Conservation (phyloP, 2,113 vertebrate genomes). For the Xenopus borealis region DNA sequence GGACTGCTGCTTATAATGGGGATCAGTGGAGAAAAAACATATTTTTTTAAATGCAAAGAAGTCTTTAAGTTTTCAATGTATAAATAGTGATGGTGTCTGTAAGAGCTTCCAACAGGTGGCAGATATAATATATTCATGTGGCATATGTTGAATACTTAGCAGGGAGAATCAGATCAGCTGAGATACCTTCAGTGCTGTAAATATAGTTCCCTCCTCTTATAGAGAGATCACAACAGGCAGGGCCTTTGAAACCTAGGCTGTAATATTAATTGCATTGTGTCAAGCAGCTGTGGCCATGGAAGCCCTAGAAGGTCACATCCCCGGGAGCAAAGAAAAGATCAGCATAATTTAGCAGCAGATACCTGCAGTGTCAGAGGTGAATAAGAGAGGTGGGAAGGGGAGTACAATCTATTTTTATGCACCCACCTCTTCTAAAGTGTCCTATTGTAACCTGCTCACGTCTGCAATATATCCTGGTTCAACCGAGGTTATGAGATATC, state of each 20-base stretch:
- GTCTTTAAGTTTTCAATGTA: neutral
- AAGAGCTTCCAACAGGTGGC: neutral
- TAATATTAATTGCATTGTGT: slow-evolving; percentile 13
- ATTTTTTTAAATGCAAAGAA: too few relatives aligned
- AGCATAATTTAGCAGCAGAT: neutral
- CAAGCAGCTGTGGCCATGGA: neutral
- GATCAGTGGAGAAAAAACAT: too few relatives aligned
- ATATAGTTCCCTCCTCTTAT: neutral
- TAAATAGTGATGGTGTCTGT: neutral
- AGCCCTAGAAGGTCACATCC: neutral
- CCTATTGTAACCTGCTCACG: too few relatives aligned
- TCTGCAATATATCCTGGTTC: too few relatives aligned
- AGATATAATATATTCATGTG: neutral
- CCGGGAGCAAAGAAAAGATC: neutral
- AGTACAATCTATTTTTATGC: neutral
- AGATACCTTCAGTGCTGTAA: neutral
- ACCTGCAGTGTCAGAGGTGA: neutral
- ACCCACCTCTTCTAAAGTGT: too few relatives aligned
- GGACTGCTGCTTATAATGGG: too few relatives aligned
- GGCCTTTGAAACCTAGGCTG: neutral
- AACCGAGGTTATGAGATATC: too few relatives aligned
- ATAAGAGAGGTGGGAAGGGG: neutral
- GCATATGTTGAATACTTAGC: neutral
- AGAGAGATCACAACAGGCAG: neutral
- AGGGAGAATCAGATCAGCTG: neutral